Percentiles rank a stretch among this genome's conserved stretches.
These are phyloP conservation scores for Poecile atricapillus DNA, from an alignment of 2,113 vertebrate genomes.

Conservation along the genomic window DNA sequence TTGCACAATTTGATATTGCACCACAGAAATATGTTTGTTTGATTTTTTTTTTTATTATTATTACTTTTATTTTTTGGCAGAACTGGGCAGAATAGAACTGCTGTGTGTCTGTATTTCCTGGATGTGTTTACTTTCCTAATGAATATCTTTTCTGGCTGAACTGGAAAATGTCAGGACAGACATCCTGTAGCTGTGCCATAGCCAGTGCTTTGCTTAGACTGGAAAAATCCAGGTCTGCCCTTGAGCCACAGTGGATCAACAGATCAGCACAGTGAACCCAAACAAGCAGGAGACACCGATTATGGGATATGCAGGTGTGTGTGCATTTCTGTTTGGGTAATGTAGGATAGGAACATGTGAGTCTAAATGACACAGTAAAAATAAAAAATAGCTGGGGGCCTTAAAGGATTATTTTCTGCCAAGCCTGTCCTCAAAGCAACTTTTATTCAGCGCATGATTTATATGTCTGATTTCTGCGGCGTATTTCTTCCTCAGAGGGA, in stretches of 20 bases:
- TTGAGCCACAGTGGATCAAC: background rate
- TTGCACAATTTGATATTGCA: fast-evolving
- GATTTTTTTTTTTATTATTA: background rate
- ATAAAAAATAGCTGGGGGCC: background rate
- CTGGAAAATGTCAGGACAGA: background rate
- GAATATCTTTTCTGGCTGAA: background rate
- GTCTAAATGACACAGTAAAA: background rate
- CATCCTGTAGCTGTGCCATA: background rate
- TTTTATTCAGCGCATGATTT: background rate
- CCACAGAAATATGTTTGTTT: background rate
- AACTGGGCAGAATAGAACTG: too few species aligned
- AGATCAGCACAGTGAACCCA: background rate
- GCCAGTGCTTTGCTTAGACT: background rate
- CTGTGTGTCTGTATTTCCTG: background rate
- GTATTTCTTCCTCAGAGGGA: background rate
- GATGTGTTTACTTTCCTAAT: background rate
- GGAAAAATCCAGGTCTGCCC: background rate
- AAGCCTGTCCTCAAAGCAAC: background rate
- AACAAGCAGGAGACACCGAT: background rate
- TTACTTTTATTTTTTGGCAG: background rate
- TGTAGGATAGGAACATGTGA: background rate
- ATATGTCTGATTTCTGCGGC: background rate
- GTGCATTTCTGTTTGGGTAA: background rate
- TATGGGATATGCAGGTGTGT: background rate
- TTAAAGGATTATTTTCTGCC: background rate